Conservation (phyloP, 2,797 vertebrate species). For the Gobio occitaniae region DNA sequence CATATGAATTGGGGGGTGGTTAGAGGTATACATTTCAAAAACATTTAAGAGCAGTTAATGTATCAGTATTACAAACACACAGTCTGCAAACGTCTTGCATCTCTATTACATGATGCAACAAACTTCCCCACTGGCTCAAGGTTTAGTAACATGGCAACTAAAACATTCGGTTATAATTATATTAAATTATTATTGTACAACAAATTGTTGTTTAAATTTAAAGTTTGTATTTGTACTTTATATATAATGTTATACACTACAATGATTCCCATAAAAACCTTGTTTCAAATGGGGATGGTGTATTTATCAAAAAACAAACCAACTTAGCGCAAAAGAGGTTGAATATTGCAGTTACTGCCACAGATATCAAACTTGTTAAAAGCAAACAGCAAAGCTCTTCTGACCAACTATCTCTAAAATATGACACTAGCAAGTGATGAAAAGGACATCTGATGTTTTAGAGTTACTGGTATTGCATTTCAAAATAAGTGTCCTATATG, state of each 20-base stretch:
- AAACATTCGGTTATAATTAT: background rate
- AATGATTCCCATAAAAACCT: conserved; percentile 14
- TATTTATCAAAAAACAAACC: conserved; percentile 3
- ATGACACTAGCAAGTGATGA: conserved; percentile 20
- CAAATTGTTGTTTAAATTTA: background rate
- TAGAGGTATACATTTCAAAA: background rate
- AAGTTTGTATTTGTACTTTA: background rate
- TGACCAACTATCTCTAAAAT: background rate
- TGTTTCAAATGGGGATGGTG: conserved; percentile 20
- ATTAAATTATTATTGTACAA: background rate
- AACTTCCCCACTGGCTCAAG: conserved; percentile 44
- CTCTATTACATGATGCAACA: conserved; percentile 1
- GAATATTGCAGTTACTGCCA: background rate
- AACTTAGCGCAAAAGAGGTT: background rate
- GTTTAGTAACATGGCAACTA: conserved; percentile 6
- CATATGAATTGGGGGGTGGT: background rate
- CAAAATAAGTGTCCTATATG: background rate
- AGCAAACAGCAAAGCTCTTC: background rate
- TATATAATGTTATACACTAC: background rate
- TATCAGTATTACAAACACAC: conserved; percentile 4
- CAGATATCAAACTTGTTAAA: conserved; percentile 12
- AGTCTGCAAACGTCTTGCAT: conserved; percentile 6
- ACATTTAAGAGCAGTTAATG: conserved; percentile 9
- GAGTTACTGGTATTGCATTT: background rate
- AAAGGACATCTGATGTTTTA: conserved; percentile 20